These are phyloP conservation scores for Uromys caudimaculatus DNA, from an alignment of 2,797 vertebrate species.

Conservation along the genomic window DNA sequence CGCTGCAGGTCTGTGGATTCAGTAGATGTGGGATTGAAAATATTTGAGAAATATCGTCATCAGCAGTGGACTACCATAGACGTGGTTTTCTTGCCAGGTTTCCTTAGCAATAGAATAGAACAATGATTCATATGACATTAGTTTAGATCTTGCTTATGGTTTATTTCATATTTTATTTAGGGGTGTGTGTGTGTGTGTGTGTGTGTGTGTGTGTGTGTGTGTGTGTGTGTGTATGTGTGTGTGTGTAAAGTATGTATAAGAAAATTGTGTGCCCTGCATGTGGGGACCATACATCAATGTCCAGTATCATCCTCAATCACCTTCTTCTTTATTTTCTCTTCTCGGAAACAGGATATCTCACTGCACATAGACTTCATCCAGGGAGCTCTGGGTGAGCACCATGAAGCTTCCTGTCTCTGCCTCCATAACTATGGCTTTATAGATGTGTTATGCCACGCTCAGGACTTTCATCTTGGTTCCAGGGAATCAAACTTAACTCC, in stretches of 20 bases:
- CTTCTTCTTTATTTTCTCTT: not conserved
- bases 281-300: too few relatives aligned
- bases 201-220: not conserved
- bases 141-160: not conserved
- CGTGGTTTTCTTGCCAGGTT: not conserved
- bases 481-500: not conserved
- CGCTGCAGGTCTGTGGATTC: not conserved
- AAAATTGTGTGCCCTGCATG: not conserved
- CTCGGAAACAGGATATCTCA: not conserved
- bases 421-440: not conserved
- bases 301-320: too few relatives aligned
- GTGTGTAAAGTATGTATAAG: not conserved
- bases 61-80: not conserved
- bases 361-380: not conserved
- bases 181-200: not conserved
- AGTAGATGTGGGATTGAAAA: not conserved
- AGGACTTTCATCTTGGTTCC: not conserved
- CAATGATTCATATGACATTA: not conserved
- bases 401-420: not conserved
- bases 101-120: not conserved
- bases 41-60: not conserved
- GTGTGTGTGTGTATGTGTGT: not conserved
- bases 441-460: not conserved
- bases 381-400: accelerated
- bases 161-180: not conserved